Percentiles rank a stretch among this genome's conserved stretches.
Evolutionary conservation across 2,113 vertebrate genomes (phyloP).

Genomic region (Atlantisia rogersi): DNA sequence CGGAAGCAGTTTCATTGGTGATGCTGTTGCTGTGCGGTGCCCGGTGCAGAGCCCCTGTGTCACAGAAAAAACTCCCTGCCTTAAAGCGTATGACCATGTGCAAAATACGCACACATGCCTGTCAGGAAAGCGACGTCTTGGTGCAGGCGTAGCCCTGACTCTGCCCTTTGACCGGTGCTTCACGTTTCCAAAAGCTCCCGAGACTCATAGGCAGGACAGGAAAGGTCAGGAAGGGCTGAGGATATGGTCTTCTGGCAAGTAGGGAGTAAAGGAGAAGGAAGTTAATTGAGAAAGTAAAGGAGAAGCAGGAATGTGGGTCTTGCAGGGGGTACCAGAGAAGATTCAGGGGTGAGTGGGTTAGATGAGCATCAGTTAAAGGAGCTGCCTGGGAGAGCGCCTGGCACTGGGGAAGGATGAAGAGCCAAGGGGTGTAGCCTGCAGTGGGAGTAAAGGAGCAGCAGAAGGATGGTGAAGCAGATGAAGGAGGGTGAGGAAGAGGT

Average conservation of each 20-base stretch:
- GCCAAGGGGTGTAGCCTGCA: neutral
- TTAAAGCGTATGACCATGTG: neutral
- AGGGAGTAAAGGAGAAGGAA: neutral
- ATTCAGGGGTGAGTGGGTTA: neutral
- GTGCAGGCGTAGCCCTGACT: neutral
- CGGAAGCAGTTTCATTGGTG: slow-evolving; percentile 76
- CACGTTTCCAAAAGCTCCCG: neutral
- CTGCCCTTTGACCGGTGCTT: neutral
- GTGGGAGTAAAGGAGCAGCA: neutral
- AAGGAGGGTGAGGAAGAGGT: neutral
- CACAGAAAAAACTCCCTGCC: neutral
- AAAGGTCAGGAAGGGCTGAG: neutral
- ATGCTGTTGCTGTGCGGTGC: neutral
- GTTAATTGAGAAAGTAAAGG: neutral
- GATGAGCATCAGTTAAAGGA: neutral
- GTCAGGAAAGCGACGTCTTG: neutral
- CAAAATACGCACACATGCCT: neutral
- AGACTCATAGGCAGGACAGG: neutral
- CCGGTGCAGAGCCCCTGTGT: neutral
- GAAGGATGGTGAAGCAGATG: neutral
- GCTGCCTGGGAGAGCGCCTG: neutral
- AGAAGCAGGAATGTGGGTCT: neutral
- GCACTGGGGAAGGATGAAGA: neutral
- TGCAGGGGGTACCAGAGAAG: neutral
- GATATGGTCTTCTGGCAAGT: neutral